phyloP scores from a whole-genome alignment of 2,113 vertebrate species.

The Catagonus wagneri region DNA sequence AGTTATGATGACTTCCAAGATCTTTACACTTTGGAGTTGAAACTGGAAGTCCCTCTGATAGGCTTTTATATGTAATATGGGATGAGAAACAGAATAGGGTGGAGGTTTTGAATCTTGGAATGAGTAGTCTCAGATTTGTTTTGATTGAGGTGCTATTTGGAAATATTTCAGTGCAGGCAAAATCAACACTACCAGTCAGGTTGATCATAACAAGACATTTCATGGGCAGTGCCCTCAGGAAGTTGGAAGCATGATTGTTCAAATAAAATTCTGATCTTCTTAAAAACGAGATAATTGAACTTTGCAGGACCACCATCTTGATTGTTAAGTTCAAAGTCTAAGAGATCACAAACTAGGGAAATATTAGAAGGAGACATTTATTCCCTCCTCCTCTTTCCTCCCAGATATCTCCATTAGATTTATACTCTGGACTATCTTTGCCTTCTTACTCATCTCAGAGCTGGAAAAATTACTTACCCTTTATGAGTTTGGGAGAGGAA shows the following conservation, averaged over 20 bases:
- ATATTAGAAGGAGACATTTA: not conserved
- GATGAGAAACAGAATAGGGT: not conserved
- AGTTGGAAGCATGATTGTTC: not conserved
- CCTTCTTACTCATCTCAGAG: not conserved
- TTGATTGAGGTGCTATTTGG: not conserved
- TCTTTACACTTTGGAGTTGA: not conserved
- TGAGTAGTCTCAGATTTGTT: not conserved
- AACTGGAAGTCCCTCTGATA: not conserved
- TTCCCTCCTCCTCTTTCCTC: not conserved
- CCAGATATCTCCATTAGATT: not conserved
- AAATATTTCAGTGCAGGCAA: not conserved
- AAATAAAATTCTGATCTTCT: not conserved
- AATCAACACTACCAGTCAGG: not conserved
- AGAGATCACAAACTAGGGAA: not conserved
- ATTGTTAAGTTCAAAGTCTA: not conserved
- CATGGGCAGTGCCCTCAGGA: not conserved
- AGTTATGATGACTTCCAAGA: not conserved
- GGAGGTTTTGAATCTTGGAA: not conserved
- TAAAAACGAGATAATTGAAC: not conserved
- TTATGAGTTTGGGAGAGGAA: not conserved
- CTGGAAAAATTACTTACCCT: not conserved
- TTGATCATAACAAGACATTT: not conserved
- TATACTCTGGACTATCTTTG: not conserved
- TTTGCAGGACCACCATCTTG: not conserved
- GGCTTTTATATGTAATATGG: not conserved